These are phyloP conservation scores for Lateolabrax maculatus DNA, from an alignment of 2,797 vertebrate genomes.

Conservation along the genomic window DNA sequence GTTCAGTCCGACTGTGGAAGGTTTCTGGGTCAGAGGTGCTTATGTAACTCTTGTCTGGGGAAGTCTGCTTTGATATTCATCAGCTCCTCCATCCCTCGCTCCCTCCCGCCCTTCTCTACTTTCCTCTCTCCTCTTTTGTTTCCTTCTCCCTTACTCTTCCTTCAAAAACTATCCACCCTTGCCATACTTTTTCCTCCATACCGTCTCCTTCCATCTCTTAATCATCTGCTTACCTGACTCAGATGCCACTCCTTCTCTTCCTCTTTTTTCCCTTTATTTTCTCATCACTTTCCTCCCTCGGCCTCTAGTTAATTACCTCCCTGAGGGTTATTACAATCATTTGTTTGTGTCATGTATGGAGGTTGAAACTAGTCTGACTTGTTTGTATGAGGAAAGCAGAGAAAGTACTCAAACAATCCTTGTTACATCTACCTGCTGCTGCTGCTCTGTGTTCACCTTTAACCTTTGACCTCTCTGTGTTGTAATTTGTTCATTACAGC, in stretches of 20 bases:
- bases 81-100: neutral
- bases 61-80: slow-evolving; percentile 40
- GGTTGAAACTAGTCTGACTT: slow-evolving; percentile 12
- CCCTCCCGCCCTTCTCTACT: neutral
- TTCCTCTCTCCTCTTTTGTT: slow-evolving; percentile 3
- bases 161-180: neutral
- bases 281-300: neutral
- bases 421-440: neutral
- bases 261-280: too few relatives aligned
- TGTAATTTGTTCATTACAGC: too few relatives aligned
- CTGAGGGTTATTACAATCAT: neutral
- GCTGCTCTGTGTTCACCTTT: slow-evolving; percentile 5
- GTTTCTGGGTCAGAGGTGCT: slow-evolving; percentile 69
- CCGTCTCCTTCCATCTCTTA: neutral
- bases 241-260: neutral
- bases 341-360: neutral
- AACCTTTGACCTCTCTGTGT: neutral
- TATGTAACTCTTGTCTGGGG: slow-evolving; percentile 58
- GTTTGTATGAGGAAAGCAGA: neutral
- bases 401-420: neutral
- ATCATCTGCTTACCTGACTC: neutral
- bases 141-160: neutral
- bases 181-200: neutral
- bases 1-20: slow-evolving; percentile 34
- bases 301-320: neutral